Base-by-base conservation (phyloP, 2,113 vertebrate genomes). In the Setophaga kirtlandii region DNA sequence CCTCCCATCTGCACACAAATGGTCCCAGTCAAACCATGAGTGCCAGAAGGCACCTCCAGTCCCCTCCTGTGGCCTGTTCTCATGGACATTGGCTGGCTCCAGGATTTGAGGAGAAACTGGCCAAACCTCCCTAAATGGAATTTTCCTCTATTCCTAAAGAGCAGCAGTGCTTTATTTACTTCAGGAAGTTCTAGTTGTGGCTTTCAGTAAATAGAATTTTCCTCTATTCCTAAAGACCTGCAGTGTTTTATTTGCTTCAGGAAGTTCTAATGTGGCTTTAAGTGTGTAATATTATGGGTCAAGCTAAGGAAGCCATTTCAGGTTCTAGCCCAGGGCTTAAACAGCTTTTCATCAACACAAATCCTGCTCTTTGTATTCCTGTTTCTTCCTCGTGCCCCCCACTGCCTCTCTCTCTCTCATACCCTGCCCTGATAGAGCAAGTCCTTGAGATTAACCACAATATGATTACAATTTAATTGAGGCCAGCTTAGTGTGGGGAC, bases 391-490 rank as follows among this genome's bases (percentile, higher is more conserved):
- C 0, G 0, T 85, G 68, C 47, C 49, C 77, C 83, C 12, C 58
- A 46, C 41, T 37, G 39, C 58, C 81, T 69, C 37, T 58, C 44
- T 44, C 65, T 69, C 65, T 39, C 27, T 0, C 83, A 52, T 17
- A 68, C 46, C 49, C 89, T 84, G 77, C 23, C 30, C 58, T 84
- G 28, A 56, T 0, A 87, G 65, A 81, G 39, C 68, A 78, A 94
- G 93, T 92, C 83, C 93, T 96, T 92, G 81, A 97, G 93, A 96
- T 95, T 96, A 97, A 94, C 94, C 88, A 87, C 84, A 91, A 86
- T 83, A 93, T 96, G 95, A 97, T 97, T 97, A 96, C 92, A 96
- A 93, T 97, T 97, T 97, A 97, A 97, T 94, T 96, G 97, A 97
- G 90, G 93, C 93, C 95, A 95, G 78, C 94, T 96, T 96, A 95